Evolutionary conservation across 2,113 vertebrate genomes (phyloP).

Genomic region (Myanophis thanlyinensis): DNA sequence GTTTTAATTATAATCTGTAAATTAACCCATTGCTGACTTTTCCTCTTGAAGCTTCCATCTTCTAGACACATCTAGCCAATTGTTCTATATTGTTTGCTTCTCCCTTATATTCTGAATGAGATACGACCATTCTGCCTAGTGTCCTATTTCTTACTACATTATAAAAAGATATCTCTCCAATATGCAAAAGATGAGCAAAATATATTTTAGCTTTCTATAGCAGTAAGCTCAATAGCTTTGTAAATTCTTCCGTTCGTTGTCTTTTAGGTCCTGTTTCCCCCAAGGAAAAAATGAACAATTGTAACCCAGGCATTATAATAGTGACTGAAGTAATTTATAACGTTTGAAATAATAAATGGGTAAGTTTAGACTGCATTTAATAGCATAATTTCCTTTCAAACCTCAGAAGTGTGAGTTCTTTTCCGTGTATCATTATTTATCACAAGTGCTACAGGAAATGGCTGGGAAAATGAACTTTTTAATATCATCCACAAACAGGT

Average conservation of each 20-base stretch:
- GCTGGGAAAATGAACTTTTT: neutral
- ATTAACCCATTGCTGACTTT: neutral
- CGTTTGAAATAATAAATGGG: neutral
- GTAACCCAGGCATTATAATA: neutral
- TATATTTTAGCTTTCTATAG: neutral
- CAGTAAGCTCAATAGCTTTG: neutral
- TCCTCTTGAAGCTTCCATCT: neutral
- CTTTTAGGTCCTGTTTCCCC: neutral
- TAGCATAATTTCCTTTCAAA: neutral
- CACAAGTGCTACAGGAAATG: neutral
- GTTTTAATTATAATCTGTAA: neutral
- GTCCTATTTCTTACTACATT: neutral
- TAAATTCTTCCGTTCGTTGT: neutral
- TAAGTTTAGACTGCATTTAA: neutral
- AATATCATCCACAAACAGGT: neutral
- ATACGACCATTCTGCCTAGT: neutral
- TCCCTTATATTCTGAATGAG: neutral
- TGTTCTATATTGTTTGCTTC: neutral
- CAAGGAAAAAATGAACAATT: neutral
- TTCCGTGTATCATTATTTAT: neutral
- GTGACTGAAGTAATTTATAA: neutral
- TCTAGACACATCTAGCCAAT: neutral
- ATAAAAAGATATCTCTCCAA: neutral
- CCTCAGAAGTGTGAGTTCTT: neutral
- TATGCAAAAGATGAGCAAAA: neutral